Base-by-base conservation (phyloP, 2,113 vertebrate genomes). In the Gallinago jamesoni region DNA sequence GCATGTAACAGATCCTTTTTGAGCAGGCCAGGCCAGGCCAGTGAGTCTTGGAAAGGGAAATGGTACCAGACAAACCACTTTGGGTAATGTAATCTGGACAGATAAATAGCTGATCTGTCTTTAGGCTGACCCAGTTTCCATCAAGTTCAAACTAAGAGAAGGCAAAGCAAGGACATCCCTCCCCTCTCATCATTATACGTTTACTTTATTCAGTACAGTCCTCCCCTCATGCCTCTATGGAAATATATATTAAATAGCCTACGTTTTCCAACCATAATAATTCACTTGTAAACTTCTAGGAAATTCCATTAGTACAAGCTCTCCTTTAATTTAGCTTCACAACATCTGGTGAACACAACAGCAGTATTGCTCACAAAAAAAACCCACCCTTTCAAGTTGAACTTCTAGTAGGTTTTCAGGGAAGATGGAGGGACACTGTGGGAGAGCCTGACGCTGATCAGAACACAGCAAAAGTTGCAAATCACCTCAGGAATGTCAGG, bases 281-380 rank as follows among this genome's bases (percentile, higher is more conserved):
- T 82, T 93, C 86, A 87, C 69, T 95, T 69, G 74, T 52, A 91
- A 82, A 82, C 74, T 84, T 90, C 37, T 91, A 93, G 78, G 81
- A 95, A 95, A 95, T 96, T 96, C 84, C 77, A 96, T 94, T 94
- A 96, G 91, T 47, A 94, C 62, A 73, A 68, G 45, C 25, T 59
- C 28, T 74, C 45, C 73, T 87, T 89, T 84, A 96, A 94, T 96
- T 97, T 84, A 89, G 74, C 75, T 59, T 85, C 93, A 83, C 81
- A 90, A 88, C 95, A 95, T 94, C 95, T 96, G 94, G 86, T 85
- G 92, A 96, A 91, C 87, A 94, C 74, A 91, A 92, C 86, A 92
- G 64, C 18, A 69, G 18, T 21, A 80, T 52, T 57, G 28, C 62
- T 72, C 10, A 9, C 24, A 78, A 77, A 85, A 74, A 57, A 63